Evolutionary conservation across 1,140 invertebrate genomes (phyloP).

Genomic region (Drosophila repleta): DNA sequence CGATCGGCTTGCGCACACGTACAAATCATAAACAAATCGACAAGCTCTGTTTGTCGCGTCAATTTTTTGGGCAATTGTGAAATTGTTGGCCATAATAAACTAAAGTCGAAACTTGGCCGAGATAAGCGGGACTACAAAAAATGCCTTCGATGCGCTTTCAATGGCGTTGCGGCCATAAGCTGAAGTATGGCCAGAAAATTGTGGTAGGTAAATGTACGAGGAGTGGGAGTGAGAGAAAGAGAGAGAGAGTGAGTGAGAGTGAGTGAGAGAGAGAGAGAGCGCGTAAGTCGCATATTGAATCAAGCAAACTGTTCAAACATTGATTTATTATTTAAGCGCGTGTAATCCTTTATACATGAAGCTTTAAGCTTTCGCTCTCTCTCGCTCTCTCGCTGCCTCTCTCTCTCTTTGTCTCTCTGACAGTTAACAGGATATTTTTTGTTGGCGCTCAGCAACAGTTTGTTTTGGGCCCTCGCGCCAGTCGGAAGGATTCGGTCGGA

Average conservation of each 20-base stretch:
- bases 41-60: slow-evolving; percentile 26
- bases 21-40: slow-evolving; percentile 65
- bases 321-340: slow-evolving; percentile 72
- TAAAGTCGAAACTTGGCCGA: not conserved
- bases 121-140: not conserved
- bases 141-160: slow-evolving; percentile 70
- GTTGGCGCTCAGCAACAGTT: slow-evolving; percentile 65
- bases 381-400: slow-evolving; percentile 2
- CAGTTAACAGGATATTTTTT: slow-evolving; percentile 17
- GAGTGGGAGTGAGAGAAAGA: not conserved
- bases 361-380: slow-evolving; percentile 49
- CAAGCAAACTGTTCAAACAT: slow-evolving; percentile 30
- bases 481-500: slow-evolving; percentile 58
- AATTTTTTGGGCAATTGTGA: slow-evolving; percentile 50
- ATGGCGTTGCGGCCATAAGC: slow-evolving; percentile 59
- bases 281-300: not conserved
- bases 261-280: not conserved
- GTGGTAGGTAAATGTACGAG: slow-evolving; percentile 45
- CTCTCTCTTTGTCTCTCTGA: slow-evolving; percentile 7
- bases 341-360: slow-evolving; percentile 64
- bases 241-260: not conserved
- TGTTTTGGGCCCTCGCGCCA: slow-evolving; percentile 65
- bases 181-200: slow-evolving; percentile 60
- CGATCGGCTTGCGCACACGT: slow-evolving; percentile 70
- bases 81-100: slow-evolving; percentile 34